phyloP scores from a whole-genome alignment of 2,113 vertebrate genomes.

The Pao palembangensis region DNA sequence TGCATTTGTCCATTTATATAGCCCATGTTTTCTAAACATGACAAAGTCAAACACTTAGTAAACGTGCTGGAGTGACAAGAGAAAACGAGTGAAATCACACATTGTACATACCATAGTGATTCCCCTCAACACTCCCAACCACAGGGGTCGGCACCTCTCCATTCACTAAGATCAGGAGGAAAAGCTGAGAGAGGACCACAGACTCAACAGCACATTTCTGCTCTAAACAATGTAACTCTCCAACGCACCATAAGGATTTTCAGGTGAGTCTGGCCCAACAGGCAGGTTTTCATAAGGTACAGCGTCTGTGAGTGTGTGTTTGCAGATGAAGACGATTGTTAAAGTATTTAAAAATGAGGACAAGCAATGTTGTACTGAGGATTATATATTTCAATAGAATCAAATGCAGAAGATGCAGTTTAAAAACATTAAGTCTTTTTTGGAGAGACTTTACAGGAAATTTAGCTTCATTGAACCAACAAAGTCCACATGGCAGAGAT shows the following conservation, averaged over 20 bases:
- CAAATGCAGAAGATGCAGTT: too few relatives aligned
- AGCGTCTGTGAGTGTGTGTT: conserved; percentile 44
- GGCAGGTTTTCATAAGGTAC: conserved; percentile 48
- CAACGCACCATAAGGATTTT: conserved; percentile 36
- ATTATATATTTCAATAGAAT: too few relatives aligned
- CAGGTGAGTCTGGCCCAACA: conserved; percentile 45
- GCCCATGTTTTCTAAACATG: conserved; percentile 57
- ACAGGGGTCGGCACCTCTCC: conserved; percentile 32
- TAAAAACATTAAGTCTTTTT: too few relatives aligned
- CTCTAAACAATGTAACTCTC: not conserved
- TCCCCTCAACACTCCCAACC: conserved; percentile 7
- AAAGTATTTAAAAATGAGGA: not conserved
- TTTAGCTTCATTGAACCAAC: conserved; percentile 22
- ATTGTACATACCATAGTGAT: conserved; percentile 39
- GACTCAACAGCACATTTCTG: not conserved
- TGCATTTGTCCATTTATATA: conserved; percentile 66
- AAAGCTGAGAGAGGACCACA: not conserved
- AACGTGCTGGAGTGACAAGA: not conserved
- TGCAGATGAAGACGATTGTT: not conserved
- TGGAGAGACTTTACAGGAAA: conserved; percentile 1
- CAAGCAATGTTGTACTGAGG: not conserved
- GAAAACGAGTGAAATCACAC: not conserved
- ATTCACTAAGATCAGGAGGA: conserved; percentile 34
- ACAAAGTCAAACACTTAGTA: conserved; percentile 1
- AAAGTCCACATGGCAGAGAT: conserved; percentile 31